phyloP scores from a whole-genome alignment of 2,797 vertebrate genomes.

The Fistularia commersonii region DNA sequence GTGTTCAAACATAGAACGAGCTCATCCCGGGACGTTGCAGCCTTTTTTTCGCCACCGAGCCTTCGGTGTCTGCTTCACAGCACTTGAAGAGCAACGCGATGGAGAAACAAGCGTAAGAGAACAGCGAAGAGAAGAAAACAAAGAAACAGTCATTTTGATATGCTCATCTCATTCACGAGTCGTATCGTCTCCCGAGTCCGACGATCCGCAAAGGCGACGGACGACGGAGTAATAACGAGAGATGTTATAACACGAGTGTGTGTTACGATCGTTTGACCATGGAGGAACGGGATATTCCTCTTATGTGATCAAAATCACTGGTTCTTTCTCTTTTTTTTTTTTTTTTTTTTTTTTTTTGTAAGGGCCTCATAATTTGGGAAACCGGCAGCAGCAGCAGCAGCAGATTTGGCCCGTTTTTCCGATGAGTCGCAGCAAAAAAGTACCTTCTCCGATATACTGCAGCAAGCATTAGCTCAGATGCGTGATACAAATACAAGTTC shows the following conservation, averaged over 20 bases:
- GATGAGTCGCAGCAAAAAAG: slow-evolving; percentile 19
- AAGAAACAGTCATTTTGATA: slow-evolving; percentile 61
- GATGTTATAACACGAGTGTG: slow-evolving; percentile 38
- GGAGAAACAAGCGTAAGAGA: slow-evolving; percentile 56
- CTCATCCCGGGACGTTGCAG: slow-evolving; percentile 67
- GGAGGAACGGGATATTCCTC: slow-evolving; percentile 19
- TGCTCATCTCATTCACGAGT: slow-evolving; percentile 69
- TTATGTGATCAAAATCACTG: slow-evolving; percentile 22
- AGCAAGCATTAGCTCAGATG: slow-evolving; percentile 38
- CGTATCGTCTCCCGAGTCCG: slow-evolving; percentile 68
- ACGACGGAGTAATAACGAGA: slow-evolving; percentile 51
- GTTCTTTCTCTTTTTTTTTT: neutral
- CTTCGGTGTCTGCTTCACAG: slow-evolving; percentile 59
- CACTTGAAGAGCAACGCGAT: slow-evolving; percentile 65
- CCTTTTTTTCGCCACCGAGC: slow-evolving; percentile 59
- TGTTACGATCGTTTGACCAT: slow-evolving; percentile 26
- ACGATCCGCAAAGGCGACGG: slow-evolving; percentile 54
- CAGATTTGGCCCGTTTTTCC: slow-evolving; percentile 32
- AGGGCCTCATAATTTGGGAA: slow-evolving; percentile 17
- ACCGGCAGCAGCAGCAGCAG: slow-evolving; percentile 17
- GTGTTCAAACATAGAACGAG: slow-evolving; percentile 65
- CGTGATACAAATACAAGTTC: slow-evolving; percentile 37
- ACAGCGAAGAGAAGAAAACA: slow-evolving; percentile 38
- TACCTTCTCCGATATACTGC: slow-evolving; percentile 19
- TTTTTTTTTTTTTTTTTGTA: slow-evolving; percentile 1